phyloP scores from a whole-genome alignment of 2,888 invertebrate genomes.

The Notocelia uddmanniana region DNA sequence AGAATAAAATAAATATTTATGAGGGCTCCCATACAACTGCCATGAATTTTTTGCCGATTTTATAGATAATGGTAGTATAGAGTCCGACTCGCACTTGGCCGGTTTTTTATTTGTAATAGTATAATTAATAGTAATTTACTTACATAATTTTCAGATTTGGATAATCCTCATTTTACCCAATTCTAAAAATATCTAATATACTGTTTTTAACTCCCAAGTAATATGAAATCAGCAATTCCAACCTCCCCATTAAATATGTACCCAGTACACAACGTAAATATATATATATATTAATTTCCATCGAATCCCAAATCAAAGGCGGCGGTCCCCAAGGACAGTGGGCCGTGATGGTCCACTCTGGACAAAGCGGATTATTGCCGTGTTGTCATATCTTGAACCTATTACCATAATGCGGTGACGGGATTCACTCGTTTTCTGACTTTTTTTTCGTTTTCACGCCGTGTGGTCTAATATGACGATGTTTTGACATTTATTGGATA shows the following conservation, averaged over 20 bases:
- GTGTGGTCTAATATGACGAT: conserved; percentile 68
- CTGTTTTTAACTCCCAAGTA: not conserved
- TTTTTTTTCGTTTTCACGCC: conserved; percentile 64
- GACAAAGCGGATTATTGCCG: conserved; percentile 82
- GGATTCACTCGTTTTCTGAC: conserved; percentile 70
- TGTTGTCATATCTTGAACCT: conserved; percentile 78
- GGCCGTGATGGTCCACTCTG: conserved; percentile 74
- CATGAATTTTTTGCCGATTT: no score
- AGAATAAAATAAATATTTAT: no score
- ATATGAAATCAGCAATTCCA: conserved; percentile 22
- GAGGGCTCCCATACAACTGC: no score
- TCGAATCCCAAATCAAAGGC: conserved; percentile 82
- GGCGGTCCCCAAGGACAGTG: conserved; percentile 68
- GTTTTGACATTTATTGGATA: conserved; percentile 55
- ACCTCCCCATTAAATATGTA: conserved; percentile 66
- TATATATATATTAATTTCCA: conserved; percentile 78
- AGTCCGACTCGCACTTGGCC: no score
- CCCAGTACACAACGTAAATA: conserved; percentile 54
- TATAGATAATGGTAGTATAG: no score
- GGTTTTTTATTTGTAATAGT: no score
- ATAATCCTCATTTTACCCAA: not conserved
- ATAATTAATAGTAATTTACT: no score
- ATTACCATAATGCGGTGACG: conserved; percentile 82
- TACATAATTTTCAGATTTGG: not conserved
- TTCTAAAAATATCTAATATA: not conserved